Conservation (phyloP, 2,113 vertebrate species). For the Megalops atlanticus region DNA sequence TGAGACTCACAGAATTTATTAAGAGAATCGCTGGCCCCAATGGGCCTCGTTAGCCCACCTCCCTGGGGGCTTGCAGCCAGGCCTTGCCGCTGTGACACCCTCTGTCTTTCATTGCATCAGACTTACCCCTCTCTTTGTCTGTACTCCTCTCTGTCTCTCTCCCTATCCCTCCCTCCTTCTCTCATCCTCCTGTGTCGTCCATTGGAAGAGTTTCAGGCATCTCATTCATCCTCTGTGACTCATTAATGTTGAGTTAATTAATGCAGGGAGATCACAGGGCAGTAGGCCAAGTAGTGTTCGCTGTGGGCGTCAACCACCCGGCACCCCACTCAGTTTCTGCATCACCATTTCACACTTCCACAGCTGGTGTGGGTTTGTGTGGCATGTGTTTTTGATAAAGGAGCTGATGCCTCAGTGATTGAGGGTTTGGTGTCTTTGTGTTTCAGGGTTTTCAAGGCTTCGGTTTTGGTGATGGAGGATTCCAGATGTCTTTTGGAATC, state of each 20-base stretch:
- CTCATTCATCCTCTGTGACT: too few species aligned
- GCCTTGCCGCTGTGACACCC: slow-evolving; percentile 45
- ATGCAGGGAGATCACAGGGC: too few species aligned
- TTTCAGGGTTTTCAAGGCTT: slow-evolving; percentile 95
- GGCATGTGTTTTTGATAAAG: too few species aligned
- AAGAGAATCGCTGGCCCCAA: slow-evolving; percentile 40
- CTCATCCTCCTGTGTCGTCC: too few species aligned
- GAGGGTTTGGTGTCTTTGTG: slow-evolving; percentile 22
- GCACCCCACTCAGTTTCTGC: too few species aligned
- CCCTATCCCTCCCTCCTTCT: background rate
- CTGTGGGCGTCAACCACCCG: too few species aligned
- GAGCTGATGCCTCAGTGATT: too few species aligned
- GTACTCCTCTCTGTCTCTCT: background rate
- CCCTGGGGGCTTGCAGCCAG: slow-evolving; percentile 14
- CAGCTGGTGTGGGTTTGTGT: too few species aligned
- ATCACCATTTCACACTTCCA: too few species aligned
- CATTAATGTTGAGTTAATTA: too few species aligned
- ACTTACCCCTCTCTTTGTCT: background rate
- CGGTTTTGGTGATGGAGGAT: slow-evolving; percentile 96
- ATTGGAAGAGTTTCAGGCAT: too few species aligned
- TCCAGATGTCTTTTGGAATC: slow-evolving; percentile 99
- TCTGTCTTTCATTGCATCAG: slow-evolving; percentile 59
- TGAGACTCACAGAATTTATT: slow-evolving; percentile 54
- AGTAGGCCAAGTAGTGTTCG: too few species aligned
- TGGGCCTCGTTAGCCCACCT: slow-evolving; percentile 60